Percentiles rank a stretch among this genome's conserved stretches.
Evolutionary conservation across 2,888 invertebrate species (phyloP).

Genomic region (Dascillus cervinus): DNA sequence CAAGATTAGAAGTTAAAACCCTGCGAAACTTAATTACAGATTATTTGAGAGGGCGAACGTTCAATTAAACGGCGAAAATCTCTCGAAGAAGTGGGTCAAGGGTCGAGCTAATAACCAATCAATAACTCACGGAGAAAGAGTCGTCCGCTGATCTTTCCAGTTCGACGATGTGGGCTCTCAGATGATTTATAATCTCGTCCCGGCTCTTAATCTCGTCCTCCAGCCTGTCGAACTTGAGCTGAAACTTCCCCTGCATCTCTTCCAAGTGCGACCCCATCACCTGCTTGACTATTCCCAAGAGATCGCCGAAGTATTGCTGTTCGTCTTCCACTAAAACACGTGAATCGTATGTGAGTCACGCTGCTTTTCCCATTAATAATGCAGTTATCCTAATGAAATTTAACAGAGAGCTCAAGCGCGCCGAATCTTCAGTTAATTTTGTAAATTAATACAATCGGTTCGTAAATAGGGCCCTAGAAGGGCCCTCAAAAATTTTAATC

Average conservation of each 20-base stretch:
- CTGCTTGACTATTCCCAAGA: conserved; percentile 69
- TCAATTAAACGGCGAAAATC: too few relatives aligned
- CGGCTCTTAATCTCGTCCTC: conserved; percentile 74
- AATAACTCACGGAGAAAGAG: conserved; percentile 32
- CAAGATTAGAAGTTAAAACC: too few relatives aligned
- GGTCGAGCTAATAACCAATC: too few relatives aligned
- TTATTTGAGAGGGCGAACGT: too few relatives aligned
- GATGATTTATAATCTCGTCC: conserved; percentile 71
- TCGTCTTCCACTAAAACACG: conserved; percentile 57
- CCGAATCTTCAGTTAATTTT: background rate
- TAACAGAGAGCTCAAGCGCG: too few relatives aligned
- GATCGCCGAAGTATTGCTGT: conserved; percentile 75
- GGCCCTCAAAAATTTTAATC: too few relatives aligned
- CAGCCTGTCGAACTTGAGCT: conserved; percentile 64
- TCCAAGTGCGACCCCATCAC: conserved; percentile 69
- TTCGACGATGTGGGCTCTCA: conserved; percentile 65
- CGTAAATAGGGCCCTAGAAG: too few relatives aligned
- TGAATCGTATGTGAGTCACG: too few relatives aligned
- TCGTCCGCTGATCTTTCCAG: conserved; percentile 46
- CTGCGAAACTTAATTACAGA: too few relatives aligned
- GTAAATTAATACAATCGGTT: background rate
- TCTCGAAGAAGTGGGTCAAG: too few relatives aligned
- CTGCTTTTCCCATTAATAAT: too few relatives aligned
- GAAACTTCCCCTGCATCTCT: conserved; percentile 64
- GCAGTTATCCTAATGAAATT: too few relatives aligned